Base-by-base conservation (phyloP, 2,888 invertebrate genomes). In the Eupithecia subumbrata region DNA sequence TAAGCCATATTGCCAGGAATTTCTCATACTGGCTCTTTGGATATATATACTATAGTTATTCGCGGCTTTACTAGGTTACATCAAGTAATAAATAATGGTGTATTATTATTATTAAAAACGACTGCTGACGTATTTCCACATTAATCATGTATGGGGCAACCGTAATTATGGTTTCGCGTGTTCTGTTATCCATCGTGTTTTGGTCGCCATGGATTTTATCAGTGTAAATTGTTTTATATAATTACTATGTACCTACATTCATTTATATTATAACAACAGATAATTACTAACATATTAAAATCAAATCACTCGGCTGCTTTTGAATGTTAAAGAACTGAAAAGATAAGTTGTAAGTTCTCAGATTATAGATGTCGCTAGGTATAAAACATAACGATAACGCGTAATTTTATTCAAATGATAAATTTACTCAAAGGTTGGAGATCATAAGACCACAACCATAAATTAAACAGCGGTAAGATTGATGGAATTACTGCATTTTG, bases 101-200 rank as follows among this genome's bases (percentile, higher is more conserved):
- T 69, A 68, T 52, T 69, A 72, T 76, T 77, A 69, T 76, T 80
- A 76, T 78, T 79, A 78, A 74, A 80, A 80, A 81, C 78, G 78
- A 81, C 72, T 76, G 76, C 78, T 74, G 69, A 81, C 78, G 79
- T 80, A 79, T 79, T 81, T 79, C 72, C 70, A 77, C 80, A 83
- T 83, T 79, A 87, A 88, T 90, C 89, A 88, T 88, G 82, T 85
- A 89, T 85, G 86, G 83, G 86, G 85, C 84, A 83, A 83, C 84
- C 87, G 82, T 92, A 91, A 92, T 92, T 92, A 89, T 89, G 82
- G 84, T 86, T 84, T 92, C 85, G 92, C 92, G 92, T 92, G 91
- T 86, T 87, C 86, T 89, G 88, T 90, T 89, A 90, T 90, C 85
- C 86, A 86, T 87, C 85, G 86, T 86, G 84, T 87, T 90, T 87